phyloP scores from a whole-genome alignment of 2,113 vertebrate genomes.

The mouse (Mus musculus) region DNA sequence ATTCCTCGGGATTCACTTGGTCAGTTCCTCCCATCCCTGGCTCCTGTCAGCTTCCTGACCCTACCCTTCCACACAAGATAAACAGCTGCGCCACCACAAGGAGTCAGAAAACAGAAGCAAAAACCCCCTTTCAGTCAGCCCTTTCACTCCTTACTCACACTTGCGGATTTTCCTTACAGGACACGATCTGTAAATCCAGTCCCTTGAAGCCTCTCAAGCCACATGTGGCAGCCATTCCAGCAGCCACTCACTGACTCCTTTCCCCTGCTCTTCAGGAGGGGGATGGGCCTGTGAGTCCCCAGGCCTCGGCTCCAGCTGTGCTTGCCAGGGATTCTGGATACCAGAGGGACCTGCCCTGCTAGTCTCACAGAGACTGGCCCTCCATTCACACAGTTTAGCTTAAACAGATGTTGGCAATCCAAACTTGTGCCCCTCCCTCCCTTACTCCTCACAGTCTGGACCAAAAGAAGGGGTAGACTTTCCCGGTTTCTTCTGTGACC shows the following conservation, averaged over 20 bases:
- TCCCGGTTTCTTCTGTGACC: neutral
- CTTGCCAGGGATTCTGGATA: neutral
- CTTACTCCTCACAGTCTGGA: neutral
- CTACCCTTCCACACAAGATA: neutral
- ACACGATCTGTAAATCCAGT: constrained; percentile 27
- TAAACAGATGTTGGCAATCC: neutral
- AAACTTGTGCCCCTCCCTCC: neutral
- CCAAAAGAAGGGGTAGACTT: neutral
- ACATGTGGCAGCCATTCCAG: constrained; percentile 59
- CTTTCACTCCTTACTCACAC: constrained; percentile 46
- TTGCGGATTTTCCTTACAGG: constrained; percentile 38
- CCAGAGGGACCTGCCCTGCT: constrained; percentile 34
- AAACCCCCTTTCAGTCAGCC: neutral
- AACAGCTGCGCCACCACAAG: constrained; percentile 3
- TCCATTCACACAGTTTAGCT: neutral
- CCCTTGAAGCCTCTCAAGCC: constrained; percentile 37
- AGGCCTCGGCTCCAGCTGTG: constrained; percentile 8
- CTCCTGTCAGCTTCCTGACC: neutral
- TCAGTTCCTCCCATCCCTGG: neutral
- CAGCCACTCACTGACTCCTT: constrained; percentile 1
- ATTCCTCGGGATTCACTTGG: neutral
- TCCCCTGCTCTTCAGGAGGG: constrained; percentile 2
- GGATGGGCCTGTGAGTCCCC: constrained; percentile 4
- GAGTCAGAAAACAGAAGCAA: constrained; percentile 53
- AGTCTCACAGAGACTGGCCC: constrained; percentile 4